Percentiles rank a stretch among this genome's conserved stretches.
Evolutionary conservation across 1,140 invertebrate species (phyloP).

Genomic region (Steinernema feltiae): DNA sequence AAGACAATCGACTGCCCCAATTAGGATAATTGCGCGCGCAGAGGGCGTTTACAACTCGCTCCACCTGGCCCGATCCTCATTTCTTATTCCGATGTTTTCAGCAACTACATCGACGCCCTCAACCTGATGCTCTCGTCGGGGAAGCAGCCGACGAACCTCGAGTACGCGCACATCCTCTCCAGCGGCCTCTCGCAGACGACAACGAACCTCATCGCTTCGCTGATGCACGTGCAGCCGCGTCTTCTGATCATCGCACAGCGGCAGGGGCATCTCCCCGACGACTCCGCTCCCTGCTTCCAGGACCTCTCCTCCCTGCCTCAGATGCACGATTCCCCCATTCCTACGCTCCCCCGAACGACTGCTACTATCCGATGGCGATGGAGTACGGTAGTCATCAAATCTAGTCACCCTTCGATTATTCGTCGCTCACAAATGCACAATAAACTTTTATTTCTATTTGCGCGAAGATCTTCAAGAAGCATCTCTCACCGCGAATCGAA

Average conservation of each 20-base stretch:
- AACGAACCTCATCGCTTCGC: conserved; percentile 50
- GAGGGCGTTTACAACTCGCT: conserved; percentile 9
- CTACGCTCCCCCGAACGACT: neutral
- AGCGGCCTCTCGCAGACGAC: conserved; percentile 53
- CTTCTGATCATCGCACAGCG: neutral
- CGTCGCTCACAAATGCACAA: neutral
- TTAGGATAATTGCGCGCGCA: neutral
- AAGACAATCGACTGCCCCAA: neutral
- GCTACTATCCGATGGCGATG: neutral
- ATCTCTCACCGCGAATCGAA: too few species aligned
- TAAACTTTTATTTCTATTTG: conserved; percentile 14
- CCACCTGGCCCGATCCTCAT: conserved; percentile 8
- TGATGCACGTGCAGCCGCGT: conserved; percentile 33
- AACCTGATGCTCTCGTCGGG: conserved; percentile 60
- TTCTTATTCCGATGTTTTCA: conserved; percentile 54
- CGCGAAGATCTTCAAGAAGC: too few species aligned
- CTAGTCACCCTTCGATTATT: neutral
- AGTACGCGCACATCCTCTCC: conserved; percentile 46
- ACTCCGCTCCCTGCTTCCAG: neutral
- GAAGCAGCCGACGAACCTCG: conserved; percentile 41
- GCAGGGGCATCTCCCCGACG: neutral
- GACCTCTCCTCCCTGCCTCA: neutral
- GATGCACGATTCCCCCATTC: neutral
- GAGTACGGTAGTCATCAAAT: neutral
- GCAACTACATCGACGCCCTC: conserved; percentile 75